phyloP scores from a whole-genome alignment of 1,140 invertebrate genomes.

The Megathymus violae region DNA sequence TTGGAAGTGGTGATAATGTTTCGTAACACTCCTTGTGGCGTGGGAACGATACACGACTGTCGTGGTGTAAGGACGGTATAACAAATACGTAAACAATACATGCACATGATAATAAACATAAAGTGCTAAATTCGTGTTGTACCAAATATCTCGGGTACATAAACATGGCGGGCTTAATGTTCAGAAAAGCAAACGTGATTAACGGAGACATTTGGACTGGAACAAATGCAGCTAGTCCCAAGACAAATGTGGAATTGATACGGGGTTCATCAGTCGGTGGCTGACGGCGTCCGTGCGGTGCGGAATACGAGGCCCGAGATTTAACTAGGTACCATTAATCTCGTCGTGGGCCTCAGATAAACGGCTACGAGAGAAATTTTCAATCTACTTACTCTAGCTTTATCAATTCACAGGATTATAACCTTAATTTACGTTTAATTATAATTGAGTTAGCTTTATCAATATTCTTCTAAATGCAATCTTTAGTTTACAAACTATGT shows the following conservation, averaged over 20 bases:
- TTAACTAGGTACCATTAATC: slow-evolving; percentile 61
- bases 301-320: slow-evolving; percentile 40
- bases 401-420: slow-evolving; percentile 5
- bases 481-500: background rate
- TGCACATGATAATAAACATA: too few species aligned
- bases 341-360: slow-evolving; percentile 57
- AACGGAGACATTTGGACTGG: slow-evolving; percentile 8
- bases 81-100: too few species aligned
- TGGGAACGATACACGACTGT: too few species aligned
- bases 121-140: too few species aligned
- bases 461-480: background rate
- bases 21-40: too few species aligned
- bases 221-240: slow-evolving; percentile 39
- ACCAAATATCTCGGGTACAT: too few species aligned
- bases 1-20: too few species aligned
- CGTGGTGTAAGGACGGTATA: too few species aligned
- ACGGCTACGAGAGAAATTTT: slow-evolving; percentile 38
- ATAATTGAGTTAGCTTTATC: background rate
- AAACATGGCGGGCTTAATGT: background rate
- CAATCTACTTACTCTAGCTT: slow-evolving; percentile 21
- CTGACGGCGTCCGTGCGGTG: slow-evolving; percentile 28
- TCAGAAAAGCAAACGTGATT: background rate
- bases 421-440: slow-evolving; percentile 14
- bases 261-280: slow-evolving; percentile 47
- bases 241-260: slow-evolving; percentile 44